Evolutionary conservation across 2,797 vertebrate genomes (phyloP), one percentile per base, ranked within the genome.

Genomic region (Notolabrus celidotus): DNA sequence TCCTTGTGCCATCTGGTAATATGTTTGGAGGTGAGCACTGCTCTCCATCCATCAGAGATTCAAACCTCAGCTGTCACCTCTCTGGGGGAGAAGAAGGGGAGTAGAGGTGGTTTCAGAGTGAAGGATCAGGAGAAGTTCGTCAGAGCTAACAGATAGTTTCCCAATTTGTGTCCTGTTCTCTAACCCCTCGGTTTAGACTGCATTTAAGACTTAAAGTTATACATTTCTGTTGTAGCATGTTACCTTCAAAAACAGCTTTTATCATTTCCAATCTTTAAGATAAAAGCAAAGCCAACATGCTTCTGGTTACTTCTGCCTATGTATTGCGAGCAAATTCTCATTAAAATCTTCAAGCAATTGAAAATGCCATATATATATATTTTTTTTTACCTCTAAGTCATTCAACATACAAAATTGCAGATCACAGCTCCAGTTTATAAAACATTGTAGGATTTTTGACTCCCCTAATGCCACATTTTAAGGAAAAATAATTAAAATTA

Each of bases 1-100:
- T 68, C 47, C n/a, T 43, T 9, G 29, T 84, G 69, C 86, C 82
- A 85, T 92, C 88, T 93, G 89, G 66, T 83, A 79, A 90, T 91
- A 83, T 74, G 67, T 38, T 92, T 86, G 77, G 68, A 80, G 74
- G 79, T 85, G 79, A 80, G 59, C 56, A 74, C 60, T 71, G 70
- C 69, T 84, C 54, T 71, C 34, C 67, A 71, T 82, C 70, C 70
- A 76, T 86, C 72, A 86, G 72, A 77, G 65, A 86, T 73, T 76
- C 81, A 83, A 89, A 90, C 43, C 79, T 65, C 82, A 91, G 87
- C 85, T 91, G 88, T 76, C 61, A 67, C 84, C 59, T 86, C 79
- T 59, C 70, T 36, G 57, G 79, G 85, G 34, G 34, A 36, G 76
- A 86, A 52, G 53, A 31, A 46, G 67, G 83, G 47, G 68, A 78